Evolutionary conservation across 2,888 invertebrate genomes (phyloP), one percentile per base, ranked within the genome.

Genomic region (Limenitis camilla): DNA sequence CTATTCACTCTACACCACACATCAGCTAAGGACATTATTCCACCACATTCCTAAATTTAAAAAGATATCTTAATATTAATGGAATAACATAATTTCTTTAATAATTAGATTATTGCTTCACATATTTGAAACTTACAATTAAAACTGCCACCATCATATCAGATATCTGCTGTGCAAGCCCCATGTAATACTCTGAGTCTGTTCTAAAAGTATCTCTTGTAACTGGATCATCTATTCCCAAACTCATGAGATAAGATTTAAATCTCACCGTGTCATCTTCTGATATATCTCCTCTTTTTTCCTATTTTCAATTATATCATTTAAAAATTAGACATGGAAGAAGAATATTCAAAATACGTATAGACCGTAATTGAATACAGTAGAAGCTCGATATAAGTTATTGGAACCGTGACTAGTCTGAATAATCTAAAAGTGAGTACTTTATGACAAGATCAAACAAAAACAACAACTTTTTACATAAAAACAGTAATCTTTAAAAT

Each of bases 171-270:
- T 91, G 92, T 0, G 97, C 96, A 44, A 99, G 81, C 63, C 94
- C 93, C 65, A 90, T 88, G 74, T 94, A 96, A 77, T 97, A 99
- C 58, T 93, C 93, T 9, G 92, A 92, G 60, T 96, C 95, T 49
- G 93, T 94, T 70, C 94, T 94, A 71, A 93, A 96, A 8, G 94
- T 91, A 68, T 96, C 96, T 70, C 97, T 91, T 0, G 98, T 99
- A 0, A 99, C 99, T 1, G 99, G 99, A 87, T 99, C 98, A 70
- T 97, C 96, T 61, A 99, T 97, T 64, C 99, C 99, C 68, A 99
- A 89, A 75, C 98, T 98, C 85, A 99, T 91, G 43, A 99, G 88
- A 76, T 99, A 98, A 0, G 98, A 94, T 75, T 99, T 98, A 76
- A 99, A 99, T 65, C 94, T 91, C 5, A 98, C 91, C 6, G 99